Evolutionary conservation across 2,113 vertebrate species (phyloP), one percentile per base, ranked within the genome.

Genomic region (Neolamprologus cancellatus): DNA sequence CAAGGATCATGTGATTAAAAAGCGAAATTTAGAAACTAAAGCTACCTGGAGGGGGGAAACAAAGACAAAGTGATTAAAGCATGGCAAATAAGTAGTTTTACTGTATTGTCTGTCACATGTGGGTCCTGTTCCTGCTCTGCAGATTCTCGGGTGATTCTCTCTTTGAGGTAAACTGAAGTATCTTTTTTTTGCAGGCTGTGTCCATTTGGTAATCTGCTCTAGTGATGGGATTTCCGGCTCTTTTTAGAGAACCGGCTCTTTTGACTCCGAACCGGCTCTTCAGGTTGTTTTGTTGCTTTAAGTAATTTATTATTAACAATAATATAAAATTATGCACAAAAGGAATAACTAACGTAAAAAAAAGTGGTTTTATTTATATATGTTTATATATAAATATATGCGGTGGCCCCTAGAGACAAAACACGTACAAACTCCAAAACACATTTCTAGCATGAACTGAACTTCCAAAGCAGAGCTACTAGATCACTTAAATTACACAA

Each of bases 1-100:
- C 87, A 84, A 88, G 74, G 44, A 85, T 86, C 23, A 14, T 64
- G 36, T 79, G 82, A 85, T 90, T 76, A 76, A 88, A 83, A 87
- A 90, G 81, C 48, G 9, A 86, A 59, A 50, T 17, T 30, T 76
- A 30, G 57, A 83, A 85, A 84, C 64, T 53, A 54, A 84, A 90
- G 32, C 23, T 36, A 90, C 61, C 81, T 54, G 52, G 13, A 44
- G 88, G 84, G 41, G 41, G 69, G 23, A 28, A 30, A 28, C 23
- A 30, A 74, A 25, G 41, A 28, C 14, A 36, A 79, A 74, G 76
- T 89, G 82, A 92, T 91, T 83, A 91, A 88, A 83, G 71, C 59
- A 32, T 36, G 81, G 30, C 46, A 44, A 80, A 85, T 89, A 88
- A 85, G 76, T 74, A 17, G 20, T 84, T 88, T 28, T 34, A 66